These are phyloP conservation scores for Gobiocypris rarus DNA, from an alignment of 2,113 vertebrate species.

Conservation along the genomic window DNA sequence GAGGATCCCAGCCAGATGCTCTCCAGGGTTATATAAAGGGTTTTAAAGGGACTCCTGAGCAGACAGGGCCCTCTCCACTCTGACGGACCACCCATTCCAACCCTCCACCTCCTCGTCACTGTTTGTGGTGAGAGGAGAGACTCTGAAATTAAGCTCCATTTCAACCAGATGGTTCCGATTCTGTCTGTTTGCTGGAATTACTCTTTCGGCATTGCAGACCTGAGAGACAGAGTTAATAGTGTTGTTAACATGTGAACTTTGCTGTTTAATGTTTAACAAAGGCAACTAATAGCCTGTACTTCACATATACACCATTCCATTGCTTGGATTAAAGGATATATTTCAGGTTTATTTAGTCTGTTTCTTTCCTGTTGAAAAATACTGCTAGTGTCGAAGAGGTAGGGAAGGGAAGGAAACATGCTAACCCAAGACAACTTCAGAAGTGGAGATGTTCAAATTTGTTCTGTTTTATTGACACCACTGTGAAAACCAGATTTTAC, in stretches of 20 bases:
- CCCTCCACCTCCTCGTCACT: slow-evolving; percentile 45
- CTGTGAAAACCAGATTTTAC: background rate
- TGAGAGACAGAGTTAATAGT: slow-evolving; percentile 44
- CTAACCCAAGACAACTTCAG: background rate
- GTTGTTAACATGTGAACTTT: slow-evolving; percentile 56
- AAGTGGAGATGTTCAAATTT: slow-evolving; percentile 16
- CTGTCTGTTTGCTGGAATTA: slow-evolving; percentile 53
- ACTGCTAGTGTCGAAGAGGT: background rate
- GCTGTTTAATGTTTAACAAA: slow-evolving; percentile 55
- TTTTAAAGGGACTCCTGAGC: slow-evolving; percentile 41
- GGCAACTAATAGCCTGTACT: slow-evolving; percentile 18
- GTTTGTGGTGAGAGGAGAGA: slow-evolving; percentile 53
- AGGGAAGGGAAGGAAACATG: background rate
- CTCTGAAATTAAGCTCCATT: slow-evolving; percentile 58
- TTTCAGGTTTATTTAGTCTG: slow-evolving; percentile 26
- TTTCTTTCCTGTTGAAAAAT: slow-evolving; percentile 40
- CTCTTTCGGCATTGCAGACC: slow-evolving; percentile 48
- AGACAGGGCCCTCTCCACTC: slow-evolving; percentile 13
- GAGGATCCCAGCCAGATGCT: slow-evolving; percentile 46
- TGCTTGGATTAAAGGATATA: slow-evolving; percentile 29
- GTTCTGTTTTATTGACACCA: slow-evolving; percentile 6
- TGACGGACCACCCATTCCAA: slow-evolving; percentile 43
- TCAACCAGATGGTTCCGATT: slow-evolving; percentile 60
- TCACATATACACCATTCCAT: slow-evolving; percentile 25
- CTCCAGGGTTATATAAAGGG: slow-evolving; percentile 40